These are phyloP conservation scores for Leptothorax acervorum DNA, from an alignment of 2,888 invertebrate genomes.

Conservation along the genomic window DNA sequence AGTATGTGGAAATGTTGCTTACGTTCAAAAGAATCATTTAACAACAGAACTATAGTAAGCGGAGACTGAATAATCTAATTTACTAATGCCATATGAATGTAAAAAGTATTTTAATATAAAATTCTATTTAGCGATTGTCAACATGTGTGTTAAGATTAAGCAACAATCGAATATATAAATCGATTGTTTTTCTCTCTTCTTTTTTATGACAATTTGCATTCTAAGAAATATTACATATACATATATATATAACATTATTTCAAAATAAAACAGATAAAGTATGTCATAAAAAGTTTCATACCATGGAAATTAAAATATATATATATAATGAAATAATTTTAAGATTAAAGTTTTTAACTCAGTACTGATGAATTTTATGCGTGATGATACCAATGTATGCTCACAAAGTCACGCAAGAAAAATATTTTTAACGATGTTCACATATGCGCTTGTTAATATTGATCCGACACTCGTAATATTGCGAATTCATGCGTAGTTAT, in stretches of 20 bases:
- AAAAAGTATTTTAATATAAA: not conserved
- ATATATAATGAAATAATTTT: not conserved
- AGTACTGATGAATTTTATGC: not conserved
- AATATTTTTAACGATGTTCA: conserved; percentile 2
- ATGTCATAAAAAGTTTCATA: not conserved
- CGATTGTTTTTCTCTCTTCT: not conserved
- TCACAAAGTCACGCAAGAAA: not conserved
- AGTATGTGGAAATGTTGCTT: not conserved
- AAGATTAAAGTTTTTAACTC: not conserved
- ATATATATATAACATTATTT: not conserved
- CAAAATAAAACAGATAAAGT: not conserved
- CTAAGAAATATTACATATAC: not conserved
- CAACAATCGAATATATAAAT: not conserved
- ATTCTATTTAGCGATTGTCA: not conserved
- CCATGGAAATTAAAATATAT: not conserved
- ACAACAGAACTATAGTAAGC: not conserved
- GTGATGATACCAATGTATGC: not conserved
- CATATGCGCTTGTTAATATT: not conserved
- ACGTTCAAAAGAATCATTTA: not conserved
- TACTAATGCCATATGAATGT: not conserved
- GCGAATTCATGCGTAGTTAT: not conserved
- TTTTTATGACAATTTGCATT: not conserved
- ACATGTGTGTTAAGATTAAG: not conserved
- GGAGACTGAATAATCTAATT: not conserved
- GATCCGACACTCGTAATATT: conserved; percentile 2